Evolutionary conservation across 2,113 vertebrate genomes (phyloP), one percentile per base, ranked within the genome.

Genomic region (Geococcyx californianus): DNA sequence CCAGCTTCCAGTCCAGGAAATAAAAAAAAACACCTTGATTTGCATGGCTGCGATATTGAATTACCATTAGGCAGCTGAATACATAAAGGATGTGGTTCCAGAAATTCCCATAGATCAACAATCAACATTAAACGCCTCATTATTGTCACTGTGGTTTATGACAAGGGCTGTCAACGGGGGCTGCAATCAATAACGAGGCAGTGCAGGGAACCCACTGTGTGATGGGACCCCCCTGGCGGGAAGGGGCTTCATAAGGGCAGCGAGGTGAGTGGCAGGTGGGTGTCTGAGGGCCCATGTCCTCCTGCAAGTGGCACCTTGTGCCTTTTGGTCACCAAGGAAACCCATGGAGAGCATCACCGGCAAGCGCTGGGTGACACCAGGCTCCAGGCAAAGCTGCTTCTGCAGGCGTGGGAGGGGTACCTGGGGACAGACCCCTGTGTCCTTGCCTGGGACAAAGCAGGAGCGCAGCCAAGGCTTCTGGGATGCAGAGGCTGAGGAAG

Each of bases 51-150:
- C 66, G 63, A 62, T 81, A 90, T 77, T 75, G 78, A 90, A 83
- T 95, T 90, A 36, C 88, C 86, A 85, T 93, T 89, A 73, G 1
- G 4, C 38, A 7, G 11, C 90, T 85, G 92, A 88, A 95, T 86
- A 96, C 92, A 95, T 93, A 90, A 94, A 88, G 94, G 92, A 90
- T 54, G 87, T 13, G 3, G 26, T 58, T 84, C 90, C 94, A 88
- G 76, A 90, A 93, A 83, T 92, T 94, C 76, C 79, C 79, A 84
- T 80, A 80, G 92, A 95, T 93, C 92, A 82, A 85, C 94, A 82
- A 87, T 90, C 95, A 93, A 67, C 93, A 89, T 78, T 81, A 96
- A 97, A 70, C 2, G 68, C 74, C 91, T 94, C 88, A 45, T 94
- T 96, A 95, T 80, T 58, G 79, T 74, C 33, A 3, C 21, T 62